Evolutionary conservation across 2,888 invertebrate species (phyloP), one percentile per base, ranked within the genome.

Genomic region (Mesorhabditis spiculigera): DNA sequence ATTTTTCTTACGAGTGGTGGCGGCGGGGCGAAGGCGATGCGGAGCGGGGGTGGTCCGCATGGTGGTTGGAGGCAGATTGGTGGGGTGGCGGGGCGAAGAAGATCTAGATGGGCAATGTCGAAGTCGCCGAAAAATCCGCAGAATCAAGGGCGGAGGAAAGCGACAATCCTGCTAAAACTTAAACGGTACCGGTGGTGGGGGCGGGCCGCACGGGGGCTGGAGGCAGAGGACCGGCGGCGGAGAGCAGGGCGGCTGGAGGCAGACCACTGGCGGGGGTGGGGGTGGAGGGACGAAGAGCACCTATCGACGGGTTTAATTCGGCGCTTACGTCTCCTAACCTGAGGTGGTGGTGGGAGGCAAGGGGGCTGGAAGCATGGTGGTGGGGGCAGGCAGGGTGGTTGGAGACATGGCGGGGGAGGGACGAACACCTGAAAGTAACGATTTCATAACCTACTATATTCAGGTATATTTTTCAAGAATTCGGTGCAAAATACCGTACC

Each of bases 181-280:
- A n/a, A 50, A 50, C n/a, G 1, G 1, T 50, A 50, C 58, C 8
- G 58, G 58, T 50, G 10, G 58, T 13, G 58, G 58, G 8, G 58
- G 58, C 28, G 58, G 58, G n/a, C 58, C 58, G 58, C 58, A 50
- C n/a, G 58, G 58, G n/a, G 58, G 58, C 8, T 10, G n/a, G n/a
- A 50, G 58, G n/a, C 58, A 50, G n/a, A 50, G 58, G n/a, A n/a
- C 10, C n/a, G 58, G 58, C 8, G 58, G 58, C 8, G 58, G 58
- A 1, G 58, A n/a, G n/a, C 58, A 50, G 8, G 58, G 58, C 8
- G 58, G 58, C 58, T 50, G 58, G n/a, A 50, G 58, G 58, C 58
- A 50, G 58, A 50, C n/a, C 1, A 50, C 58, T n/a, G 58, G 58
- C n/a, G 58, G 58, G 58, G 58, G 58, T 50, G 58, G 58, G 8